Conservation (phyloP, 1,140 invertebrate genomes). For the Drosophila murphyi region DNA sequence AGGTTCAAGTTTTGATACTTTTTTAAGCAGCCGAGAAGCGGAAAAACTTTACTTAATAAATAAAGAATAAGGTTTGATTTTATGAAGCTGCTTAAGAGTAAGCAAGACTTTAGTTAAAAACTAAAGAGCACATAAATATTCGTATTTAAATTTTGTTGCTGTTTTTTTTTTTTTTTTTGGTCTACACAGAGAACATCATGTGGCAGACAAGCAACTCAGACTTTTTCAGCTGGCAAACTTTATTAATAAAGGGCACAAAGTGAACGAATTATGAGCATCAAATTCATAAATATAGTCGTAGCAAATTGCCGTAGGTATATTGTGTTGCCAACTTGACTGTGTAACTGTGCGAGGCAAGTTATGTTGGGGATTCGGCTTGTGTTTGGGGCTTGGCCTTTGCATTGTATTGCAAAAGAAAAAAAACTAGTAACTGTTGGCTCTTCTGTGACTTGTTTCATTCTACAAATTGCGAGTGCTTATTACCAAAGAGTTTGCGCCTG, state of each 20-base stretch:
- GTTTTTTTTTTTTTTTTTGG: not conserved
- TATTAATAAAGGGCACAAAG: slow-evolving; percentile 78
- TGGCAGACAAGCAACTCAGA: slow-evolving; percentile 33
- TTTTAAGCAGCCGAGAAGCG: slow-evolving; percentile 12
- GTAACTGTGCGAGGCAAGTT: not conserved
- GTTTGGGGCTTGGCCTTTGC: too few relatives aligned
- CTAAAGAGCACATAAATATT: slow-evolving; percentile 13
- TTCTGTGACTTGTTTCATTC: slow-evolving; percentile 67
- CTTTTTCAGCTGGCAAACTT: slow-evolving; percentile 57
- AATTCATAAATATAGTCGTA: slow-evolving; percentile 48
- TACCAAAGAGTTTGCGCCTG: slow-evolving; percentile 52
- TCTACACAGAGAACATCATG: slow-evolving; percentile 9
- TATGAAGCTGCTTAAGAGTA: slow-evolving; percentile 42
- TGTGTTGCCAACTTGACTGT: slow-evolving; percentile 25
- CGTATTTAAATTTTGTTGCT: not conserved
- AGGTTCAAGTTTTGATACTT: slow-evolving; percentile 9
- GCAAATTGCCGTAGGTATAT: slow-evolving; percentile 57
- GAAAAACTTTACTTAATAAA: slow-evolving; percentile 7
- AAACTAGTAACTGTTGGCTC: slow-evolving; percentile 37
- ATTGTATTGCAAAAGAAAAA: not conserved
- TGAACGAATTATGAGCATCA: slow-evolving; percentile 73
- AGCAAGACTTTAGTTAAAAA: slow-evolving; percentile 34
- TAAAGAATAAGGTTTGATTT: slow-evolving; percentile 37
- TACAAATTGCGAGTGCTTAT: slow-evolving; percentile 72
- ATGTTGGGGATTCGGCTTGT: too few relatives aligned